These are phyloP conservation scores for Heterocephalus glaber DNA, from an alignment of 2,113 vertebrate species.

Conservation along the genomic window DNA sequence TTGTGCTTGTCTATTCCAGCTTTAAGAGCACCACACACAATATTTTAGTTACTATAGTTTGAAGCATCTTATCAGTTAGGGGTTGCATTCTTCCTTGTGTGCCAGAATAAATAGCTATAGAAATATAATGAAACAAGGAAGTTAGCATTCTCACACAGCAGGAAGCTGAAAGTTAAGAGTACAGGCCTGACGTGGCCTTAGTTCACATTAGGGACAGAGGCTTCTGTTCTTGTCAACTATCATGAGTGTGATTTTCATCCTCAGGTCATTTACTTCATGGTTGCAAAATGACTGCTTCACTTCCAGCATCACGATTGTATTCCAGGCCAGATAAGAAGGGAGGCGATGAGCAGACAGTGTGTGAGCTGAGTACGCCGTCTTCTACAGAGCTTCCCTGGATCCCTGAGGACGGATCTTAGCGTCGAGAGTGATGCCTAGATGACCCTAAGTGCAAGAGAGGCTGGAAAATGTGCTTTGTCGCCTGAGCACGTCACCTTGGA, in stretches of 20 bases:
- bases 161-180: not conserved
- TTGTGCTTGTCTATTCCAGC: not conserved
- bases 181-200: not conserved
- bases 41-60: conserved; percentile 19
- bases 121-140: not conserved
- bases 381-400: not conserved
- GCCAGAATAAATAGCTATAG: not conserved
- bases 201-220: not conserved
- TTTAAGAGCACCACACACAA: not conserved
- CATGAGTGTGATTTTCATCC: not conserved
- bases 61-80: not conserved
- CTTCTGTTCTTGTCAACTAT: not conserved
- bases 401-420: not conserved
- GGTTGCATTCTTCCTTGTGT: not conserved
- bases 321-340: not conserved
- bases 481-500: not conserved
- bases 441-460: not conserved
- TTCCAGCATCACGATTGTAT: not conserved
- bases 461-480: not conserved
- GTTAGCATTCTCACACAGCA: not conserved
- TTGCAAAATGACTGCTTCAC: not conserved
- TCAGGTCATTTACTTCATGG: not conserved
- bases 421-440: not conserved
- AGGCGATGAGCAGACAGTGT: not conserved
- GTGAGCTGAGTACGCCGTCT: not conserved